A percentile compares a stretch with the other conserved stretches of the same genome.
phyloP scores from a whole-genome alignment of 1,140 invertebrate species.

The Leptopilina boulardi region DNA sequence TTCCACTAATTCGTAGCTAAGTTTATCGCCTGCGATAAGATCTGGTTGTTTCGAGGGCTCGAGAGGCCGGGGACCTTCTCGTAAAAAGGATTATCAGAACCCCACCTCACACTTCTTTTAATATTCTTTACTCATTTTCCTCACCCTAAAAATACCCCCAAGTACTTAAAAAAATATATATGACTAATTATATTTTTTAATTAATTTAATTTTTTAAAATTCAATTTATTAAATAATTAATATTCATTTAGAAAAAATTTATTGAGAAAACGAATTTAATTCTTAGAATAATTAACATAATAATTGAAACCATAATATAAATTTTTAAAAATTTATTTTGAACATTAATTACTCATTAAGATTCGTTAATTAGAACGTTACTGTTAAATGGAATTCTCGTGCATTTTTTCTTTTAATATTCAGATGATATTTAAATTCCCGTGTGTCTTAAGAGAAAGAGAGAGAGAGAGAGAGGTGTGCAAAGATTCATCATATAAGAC shows the following conservation, averaged over 20 bases:
- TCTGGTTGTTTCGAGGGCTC: conserved; percentile 50
- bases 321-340: too few relatives aligned
- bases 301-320: too few relatives aligned
- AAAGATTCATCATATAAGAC: conserved; percentile 25
- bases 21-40: conserved; percentile 70
- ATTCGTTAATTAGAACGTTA: too few relatives aligned
- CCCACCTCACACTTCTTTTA: conserved; percentile 38
- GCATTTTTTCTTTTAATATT: too few relatives aligned
- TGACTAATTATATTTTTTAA: neutral
- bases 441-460: neutral
- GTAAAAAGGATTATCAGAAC: conserved; percentile 63
- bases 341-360: too few relatives aligned
- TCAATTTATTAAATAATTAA: too few relatives aligned
- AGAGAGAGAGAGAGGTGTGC: neutral
- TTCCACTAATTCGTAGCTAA: conserved; percentile 71
- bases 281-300: too few relatives aligned
- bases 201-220: too few relatives aligned
- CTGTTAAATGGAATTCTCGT: too few relatives aligned
- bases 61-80: conserved; percentile 52
- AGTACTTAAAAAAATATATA: neutral
- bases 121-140: conserved; percentile 57
- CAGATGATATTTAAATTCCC: neutral
- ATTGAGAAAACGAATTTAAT: too few relatives aligned
- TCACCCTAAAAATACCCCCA: conserved; percentile 19
- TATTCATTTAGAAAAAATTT: too few relatives aligned